Percentiles rank a stretch among this genome's conserved stretches.
phyloP scores from a whole-genome alignment of 2,113 vertebrate genomes.

The Odobenus rosmarus region DNA sequence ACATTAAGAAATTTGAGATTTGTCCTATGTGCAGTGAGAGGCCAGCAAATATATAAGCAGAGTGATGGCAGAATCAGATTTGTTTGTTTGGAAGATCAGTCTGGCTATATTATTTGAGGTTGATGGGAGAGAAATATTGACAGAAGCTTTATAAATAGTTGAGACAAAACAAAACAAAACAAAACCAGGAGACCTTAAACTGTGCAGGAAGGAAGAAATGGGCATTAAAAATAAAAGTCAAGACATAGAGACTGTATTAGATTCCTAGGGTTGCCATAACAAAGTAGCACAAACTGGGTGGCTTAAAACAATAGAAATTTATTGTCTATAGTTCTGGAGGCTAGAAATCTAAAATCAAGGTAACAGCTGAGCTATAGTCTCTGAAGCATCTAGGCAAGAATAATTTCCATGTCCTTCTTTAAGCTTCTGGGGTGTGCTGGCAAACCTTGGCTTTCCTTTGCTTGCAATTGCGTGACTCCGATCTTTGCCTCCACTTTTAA shows the following conservation, averaged over 20 bases:
- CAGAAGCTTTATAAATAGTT: background rate
- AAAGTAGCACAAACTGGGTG: too few species aligned
- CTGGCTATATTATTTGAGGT: background rate
- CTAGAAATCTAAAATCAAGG: background rate
- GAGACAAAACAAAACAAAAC: background rate
- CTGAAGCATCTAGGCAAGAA: background rate
- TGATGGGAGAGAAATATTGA: background rate
- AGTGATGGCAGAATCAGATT: background rate
- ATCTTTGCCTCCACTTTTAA: background rate
- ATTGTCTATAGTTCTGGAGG: background rate
- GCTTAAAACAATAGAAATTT: background rate
- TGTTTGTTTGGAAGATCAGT: background rate
- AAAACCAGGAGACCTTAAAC: background rate
- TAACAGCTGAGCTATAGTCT: accelerated
- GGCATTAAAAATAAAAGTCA: background rate
- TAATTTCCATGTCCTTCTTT: background rate
- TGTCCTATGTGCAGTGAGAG: background rate
- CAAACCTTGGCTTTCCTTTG: background rate
- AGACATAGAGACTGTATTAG: background rate
- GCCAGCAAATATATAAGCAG: background rate
- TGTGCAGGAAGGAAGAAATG: background rate
- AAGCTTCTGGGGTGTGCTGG: background rate
- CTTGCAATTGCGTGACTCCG: background rate
- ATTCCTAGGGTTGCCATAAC: background rate
- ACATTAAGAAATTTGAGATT: background rate